phyloP scores from a whole-genome alignment of 1,140 invertebrate genomes.

The Listronotus bonariensis region DNA sequence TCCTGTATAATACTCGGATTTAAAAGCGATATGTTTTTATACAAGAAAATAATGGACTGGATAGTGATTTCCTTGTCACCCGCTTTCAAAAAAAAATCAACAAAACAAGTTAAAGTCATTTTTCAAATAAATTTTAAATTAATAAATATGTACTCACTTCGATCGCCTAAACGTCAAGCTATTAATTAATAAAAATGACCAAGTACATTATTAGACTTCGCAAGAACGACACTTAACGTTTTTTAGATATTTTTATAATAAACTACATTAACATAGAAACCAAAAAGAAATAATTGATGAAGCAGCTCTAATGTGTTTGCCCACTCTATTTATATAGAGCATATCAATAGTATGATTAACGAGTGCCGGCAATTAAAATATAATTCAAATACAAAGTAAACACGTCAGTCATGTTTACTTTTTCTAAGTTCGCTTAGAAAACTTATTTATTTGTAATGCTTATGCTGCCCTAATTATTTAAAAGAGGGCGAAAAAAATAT shows the following conservation, averaged over 20 bases:
- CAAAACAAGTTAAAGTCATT: no score
- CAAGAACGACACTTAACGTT: slow-evolving; percentile 22
- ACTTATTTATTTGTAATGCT: slow-evolving; percentile 5
- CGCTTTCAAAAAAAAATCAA: no score
- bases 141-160: background rate
- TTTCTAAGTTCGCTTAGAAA: slow-evolving; percentile 7
- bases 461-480: background rate
- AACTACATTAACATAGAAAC: slow-evolving; percentile 20
- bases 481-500: no score
- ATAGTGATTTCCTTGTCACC: no score
- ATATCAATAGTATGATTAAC: slow-evolving; percentile 33
- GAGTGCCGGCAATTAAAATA: slow-evolving; percentile 28
- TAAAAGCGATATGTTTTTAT: no score
- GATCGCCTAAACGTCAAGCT: slow-evolving; percentile 23
- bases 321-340: slow-evolving; percentile 27
- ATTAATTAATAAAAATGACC: slow-evolving; percentile 32
- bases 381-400: slow-evolving; percentile 7
- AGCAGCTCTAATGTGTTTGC: slow-evolving; percentile 26
- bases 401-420: background rate
- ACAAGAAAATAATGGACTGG: no score
- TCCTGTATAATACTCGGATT: no score
- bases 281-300: slow-evolving; percentile 29
- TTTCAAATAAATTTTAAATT: no score
- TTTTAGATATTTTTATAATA: slow-evolving; percentile 30
- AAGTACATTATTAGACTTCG: slow-evolving; percentile 27